These are phyloP conservation scores for Listronotus bonariensis DNA, from an alignment of 1,140 invertebrate genomes.

Conservation along the genomic window DNA sequence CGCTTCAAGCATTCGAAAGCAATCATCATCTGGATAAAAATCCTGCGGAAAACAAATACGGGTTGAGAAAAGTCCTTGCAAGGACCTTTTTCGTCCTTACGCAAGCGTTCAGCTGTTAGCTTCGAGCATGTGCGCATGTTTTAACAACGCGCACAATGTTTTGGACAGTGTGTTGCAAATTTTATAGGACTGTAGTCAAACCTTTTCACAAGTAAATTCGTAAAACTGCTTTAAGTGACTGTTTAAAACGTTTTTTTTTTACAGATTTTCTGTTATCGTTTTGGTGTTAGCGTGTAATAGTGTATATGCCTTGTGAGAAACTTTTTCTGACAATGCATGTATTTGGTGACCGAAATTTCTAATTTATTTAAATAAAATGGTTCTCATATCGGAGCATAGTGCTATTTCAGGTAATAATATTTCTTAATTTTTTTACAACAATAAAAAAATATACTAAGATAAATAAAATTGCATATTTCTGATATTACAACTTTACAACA, in stretches of 20 bases:
- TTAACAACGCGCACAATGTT: constrained; percentile 11
- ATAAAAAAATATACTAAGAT: too few relatives aligned
- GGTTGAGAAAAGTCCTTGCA: constrained; percentile 24
- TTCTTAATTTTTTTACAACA: too few relatives aligned
- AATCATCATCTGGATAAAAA: background rate
- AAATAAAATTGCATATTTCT: too few relatives aligned
- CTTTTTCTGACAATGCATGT: constrained; percentile 5
- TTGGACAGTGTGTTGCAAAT: constrained; percentile 20
- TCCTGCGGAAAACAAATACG: constrained; percentile 9
- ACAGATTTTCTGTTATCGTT: constrained; percentile 12
- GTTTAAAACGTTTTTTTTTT: background rate
- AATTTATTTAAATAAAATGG: constrained; percentile 14
- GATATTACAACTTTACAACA: too few relatives aligned
- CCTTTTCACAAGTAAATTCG: constrained; percentile 1
- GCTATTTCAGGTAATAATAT: constrained; percentile 15
- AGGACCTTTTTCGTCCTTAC: constrained; percentile 35
- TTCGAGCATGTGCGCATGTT: constrained; percentile 9
- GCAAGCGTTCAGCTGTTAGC: constrained; percentile 34
- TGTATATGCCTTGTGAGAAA: constrained; percentile 6
- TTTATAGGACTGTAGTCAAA: constrained; percentile 18
- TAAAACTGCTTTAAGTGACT: constrained; percentile 7
- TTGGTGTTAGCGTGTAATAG: constrained; percentile 19
- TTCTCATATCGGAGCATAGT: constrained; percentile 23
- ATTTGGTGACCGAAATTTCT: background rate
- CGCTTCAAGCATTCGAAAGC: too few relatives aligned